phyloP scores from a whole-genome alignment of 1,140 invertebrate genomes.

The Formica selysi region DNA sequence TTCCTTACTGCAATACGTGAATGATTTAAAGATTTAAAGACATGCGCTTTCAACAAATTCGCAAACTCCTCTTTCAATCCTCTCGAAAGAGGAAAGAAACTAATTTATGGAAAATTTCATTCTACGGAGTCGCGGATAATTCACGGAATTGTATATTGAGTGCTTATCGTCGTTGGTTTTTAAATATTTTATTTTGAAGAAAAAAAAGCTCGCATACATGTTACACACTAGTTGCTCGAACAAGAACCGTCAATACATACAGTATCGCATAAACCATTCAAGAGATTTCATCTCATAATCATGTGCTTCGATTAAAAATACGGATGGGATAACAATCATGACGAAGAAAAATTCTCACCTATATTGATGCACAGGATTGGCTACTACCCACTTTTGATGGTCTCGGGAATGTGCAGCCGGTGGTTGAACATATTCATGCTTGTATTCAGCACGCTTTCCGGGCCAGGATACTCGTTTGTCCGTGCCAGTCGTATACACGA shows the following conservation, averaged over 20 bases:
- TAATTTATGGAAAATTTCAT: background rate
- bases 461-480: conserved; percentile 89
- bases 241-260: background rate
- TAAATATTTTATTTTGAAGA: conserved; percentile 41
- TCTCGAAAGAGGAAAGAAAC: background rate
- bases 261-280: conserved; percentile 10
- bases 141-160: conserved; percentile 38
- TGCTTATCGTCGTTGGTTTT: conserved; percentile 41
- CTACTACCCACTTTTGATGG: conserved; percentile 87
- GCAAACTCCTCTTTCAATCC: background rate
- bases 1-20: conserved; percentile 63
- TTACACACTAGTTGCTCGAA: conserved; percentile 26
- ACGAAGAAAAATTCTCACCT: conserved; percentile 81
- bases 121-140: background rate
- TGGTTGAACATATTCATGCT: conserved; percentile 89
- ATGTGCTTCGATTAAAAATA: background rate
- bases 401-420: conserved; percentile 89
- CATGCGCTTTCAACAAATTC: background rate
- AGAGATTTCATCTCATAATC: conserved; percentile 1
- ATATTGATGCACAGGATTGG: conserved; percentile 88
- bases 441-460: conserved; percentile 86
- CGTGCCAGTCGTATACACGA: conserved; percentile 86
- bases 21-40: conserved; percentile 48
- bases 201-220: background rate
- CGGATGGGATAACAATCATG: background rate